phyloP scores from a whole-genome alignment of 2,113 vertebrate species.

The Sceloporus undulatus region DNA sequence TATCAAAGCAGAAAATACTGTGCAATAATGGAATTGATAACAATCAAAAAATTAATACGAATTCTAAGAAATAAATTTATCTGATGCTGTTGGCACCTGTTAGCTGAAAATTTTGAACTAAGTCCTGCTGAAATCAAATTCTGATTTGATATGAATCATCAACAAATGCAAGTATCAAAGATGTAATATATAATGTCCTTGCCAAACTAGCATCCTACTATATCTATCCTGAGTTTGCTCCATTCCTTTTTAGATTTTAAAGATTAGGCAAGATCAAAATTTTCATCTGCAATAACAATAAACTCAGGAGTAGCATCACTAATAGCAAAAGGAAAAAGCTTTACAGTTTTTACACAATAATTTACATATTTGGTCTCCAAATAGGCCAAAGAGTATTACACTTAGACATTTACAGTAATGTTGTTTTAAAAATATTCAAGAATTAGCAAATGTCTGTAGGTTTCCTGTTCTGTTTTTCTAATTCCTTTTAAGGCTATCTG shows the following conservation, averaged over 20 bases:
- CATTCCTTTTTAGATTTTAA: neutral
- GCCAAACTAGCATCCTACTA: neutral
- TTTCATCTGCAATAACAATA: neutral
- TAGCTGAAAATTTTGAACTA: neutral
- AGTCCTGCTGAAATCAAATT: neutral
- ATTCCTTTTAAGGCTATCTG: neutral
- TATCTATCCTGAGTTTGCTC: neutral
- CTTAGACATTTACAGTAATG: neutral
- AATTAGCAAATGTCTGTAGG: neutral
- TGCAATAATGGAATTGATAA: too few species aligned
- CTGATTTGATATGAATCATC: neutral
- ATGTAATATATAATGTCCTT: neutral
- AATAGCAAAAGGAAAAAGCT: neutral
- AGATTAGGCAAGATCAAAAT: neutral
- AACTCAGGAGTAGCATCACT: too few species aligned
- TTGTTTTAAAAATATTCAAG: neutral
- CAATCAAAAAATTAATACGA: neutral
- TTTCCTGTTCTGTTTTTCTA: neutral
- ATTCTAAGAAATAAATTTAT: neutral
- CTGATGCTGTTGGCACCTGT: too few species aligned
- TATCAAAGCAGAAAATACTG: too few species aligned
- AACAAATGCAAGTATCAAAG: neutral
- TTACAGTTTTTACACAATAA: neutral
- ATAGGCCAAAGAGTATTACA: neutral
- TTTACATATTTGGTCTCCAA: neutral